A percentile compares a stretch with the other conserved stretches of the same genome.
Evolutionary conservation across 1,140 invertebrate species (phyloP).

Genomic region (Calephelis virginiensis): DNA sequence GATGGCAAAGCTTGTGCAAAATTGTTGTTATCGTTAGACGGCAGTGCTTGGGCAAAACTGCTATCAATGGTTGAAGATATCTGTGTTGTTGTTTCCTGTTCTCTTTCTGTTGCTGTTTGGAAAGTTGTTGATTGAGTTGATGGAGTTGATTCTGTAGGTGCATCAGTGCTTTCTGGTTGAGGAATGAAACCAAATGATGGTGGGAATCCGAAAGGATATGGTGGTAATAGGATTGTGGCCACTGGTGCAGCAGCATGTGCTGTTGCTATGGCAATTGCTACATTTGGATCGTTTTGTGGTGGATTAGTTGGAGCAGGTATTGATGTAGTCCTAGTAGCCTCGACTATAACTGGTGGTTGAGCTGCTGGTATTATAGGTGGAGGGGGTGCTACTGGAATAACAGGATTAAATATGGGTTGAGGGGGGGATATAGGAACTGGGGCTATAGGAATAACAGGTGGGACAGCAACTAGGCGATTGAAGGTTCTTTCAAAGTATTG

Average conservation of each 20-base stretch:
- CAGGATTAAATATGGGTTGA: conserved; percentile 28
- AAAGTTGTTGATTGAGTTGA: conserved; percentile 42
- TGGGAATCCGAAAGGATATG: conserved; percentile 64
- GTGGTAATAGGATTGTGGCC: conserved; percentile 61
- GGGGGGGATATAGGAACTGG: conserved; percentile 33
- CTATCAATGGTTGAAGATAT: conserved; percentile 53
- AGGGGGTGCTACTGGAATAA: conserved; percentile 38
- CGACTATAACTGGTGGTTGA: conserved; percentile 35
- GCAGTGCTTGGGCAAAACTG: conserved; percentile 50
- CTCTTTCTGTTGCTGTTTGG: conserved; percentile 41
- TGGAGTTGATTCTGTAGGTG: conserved; percentile 41
- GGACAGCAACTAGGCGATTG: conserved; percentile 75
- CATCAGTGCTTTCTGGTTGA: conserved; percentile 41
- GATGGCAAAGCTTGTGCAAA: conserved; percentile 60
- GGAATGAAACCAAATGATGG: conserved; percentile 52
- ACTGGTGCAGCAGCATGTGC: conserved; percentile 65
- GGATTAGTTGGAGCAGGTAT: conserved; percentile 37
- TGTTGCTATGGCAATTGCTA: conserved; percentile 65
- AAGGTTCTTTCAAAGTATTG: conserved; percentile 83
- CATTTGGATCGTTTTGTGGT: conserved; percentile 48
- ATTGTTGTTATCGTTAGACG: conserved; percentile 52
- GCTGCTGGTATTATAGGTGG: conserved; percentile 41
- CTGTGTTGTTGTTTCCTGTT: conserved; percentile 49
- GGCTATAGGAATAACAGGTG: conserved; percentile 42
- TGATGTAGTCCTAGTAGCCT: conserved; percentile 34